Conservation (phyloP, 1,140 invertebrate species). For the Euwallacea similis region DNA sequence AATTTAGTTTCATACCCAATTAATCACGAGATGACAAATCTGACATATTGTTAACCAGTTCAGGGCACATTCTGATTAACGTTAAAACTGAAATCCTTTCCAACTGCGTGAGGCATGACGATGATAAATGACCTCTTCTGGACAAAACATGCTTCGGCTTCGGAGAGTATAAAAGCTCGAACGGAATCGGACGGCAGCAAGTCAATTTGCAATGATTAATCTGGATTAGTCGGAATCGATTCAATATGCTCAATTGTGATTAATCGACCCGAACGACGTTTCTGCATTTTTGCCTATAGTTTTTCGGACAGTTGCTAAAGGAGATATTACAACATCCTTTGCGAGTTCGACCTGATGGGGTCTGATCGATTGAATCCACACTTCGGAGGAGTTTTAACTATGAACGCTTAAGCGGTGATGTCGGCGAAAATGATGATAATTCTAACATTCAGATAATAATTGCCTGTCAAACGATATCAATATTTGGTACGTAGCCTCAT, state of each 20-base stretch:
- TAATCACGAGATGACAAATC: neutral
- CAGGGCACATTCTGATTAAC: neutral
- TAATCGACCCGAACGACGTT: neutral
- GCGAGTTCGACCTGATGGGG: too few species aligned
- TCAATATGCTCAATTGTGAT: neutral
- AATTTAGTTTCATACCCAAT: too few species aligned
- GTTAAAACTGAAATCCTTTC: conserved; percentile 1
- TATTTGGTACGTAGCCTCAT: too few species aligned
- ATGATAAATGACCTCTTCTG: conserved; percentile 4
- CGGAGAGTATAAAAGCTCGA: neutral
- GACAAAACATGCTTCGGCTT: neutral
- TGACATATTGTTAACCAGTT: conserved; percentile 1
- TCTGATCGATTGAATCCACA: too few species aligned
- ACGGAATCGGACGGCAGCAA: neutral
- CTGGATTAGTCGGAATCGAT: neutral
- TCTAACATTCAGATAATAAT: too few species aligned
- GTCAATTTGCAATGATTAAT: conserved; percentile 6
- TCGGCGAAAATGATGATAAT: too few species aligned
- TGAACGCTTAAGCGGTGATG: too few species aligned
- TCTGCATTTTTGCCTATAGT: too few species aligned
- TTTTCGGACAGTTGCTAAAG: too few species aligned
- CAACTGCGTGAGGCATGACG: conserved; percentile 1
- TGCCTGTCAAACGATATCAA: too few species aligned
- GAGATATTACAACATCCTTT: too few species aligned
- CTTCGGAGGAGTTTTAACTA: too few species aligned